Conservation (phyloP, 2,888 invertebrate genomes). For the Spilosoma lubricipeda region DNA sequence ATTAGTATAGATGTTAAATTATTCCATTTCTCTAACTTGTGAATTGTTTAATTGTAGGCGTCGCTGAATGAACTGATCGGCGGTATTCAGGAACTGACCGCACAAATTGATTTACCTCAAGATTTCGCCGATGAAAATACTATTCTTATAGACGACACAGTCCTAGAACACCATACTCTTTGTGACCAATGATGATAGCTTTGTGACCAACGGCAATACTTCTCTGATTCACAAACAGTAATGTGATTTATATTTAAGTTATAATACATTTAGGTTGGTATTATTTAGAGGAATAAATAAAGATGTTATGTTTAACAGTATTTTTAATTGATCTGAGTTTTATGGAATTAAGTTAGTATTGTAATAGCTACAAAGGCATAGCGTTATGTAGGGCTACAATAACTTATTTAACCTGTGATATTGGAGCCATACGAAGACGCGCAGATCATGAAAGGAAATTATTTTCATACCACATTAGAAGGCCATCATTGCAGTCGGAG, state of each 20-base stretch:
- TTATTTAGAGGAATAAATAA: neutral
- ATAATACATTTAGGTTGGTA: conserved; percentile 19
- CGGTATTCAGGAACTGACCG: conserved; percentile 76
- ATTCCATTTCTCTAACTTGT: neutral
- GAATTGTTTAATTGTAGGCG: conserved; percentile 53
- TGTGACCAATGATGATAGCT: conserved; percentile 63
- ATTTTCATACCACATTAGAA: too few relatives aligned
- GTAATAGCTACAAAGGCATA: neutral
- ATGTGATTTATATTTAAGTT: conserved; percentile 25
- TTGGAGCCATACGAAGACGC: too few relatives aligned
- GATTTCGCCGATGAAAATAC: conserved; percentile 76
- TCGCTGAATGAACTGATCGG: conserved; percentile 74
- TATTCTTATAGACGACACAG: conserved; percentile 77
- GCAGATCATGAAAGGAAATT: too few relatives aligned
- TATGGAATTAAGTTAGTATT: neutral
- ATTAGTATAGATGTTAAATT: too few relatives aligned
- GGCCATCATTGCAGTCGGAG: too few relatives aligned
- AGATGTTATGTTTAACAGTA: conserved; percentile 6
- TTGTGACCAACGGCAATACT: neutral
- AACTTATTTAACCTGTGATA: too few relatives aligned
- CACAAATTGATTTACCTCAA: conserved; percentile 76
- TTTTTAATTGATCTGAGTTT: neutral
- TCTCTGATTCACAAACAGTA: neutral
- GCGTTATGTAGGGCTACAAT: neutral
- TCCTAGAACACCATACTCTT: conserved; percentile 77